Evolutionary conservation across 2,113 vertebrate species (phyloP), one percentile per base, ranked within the genome.

Genomic region (Engraulis encrasicolus): DNA sequence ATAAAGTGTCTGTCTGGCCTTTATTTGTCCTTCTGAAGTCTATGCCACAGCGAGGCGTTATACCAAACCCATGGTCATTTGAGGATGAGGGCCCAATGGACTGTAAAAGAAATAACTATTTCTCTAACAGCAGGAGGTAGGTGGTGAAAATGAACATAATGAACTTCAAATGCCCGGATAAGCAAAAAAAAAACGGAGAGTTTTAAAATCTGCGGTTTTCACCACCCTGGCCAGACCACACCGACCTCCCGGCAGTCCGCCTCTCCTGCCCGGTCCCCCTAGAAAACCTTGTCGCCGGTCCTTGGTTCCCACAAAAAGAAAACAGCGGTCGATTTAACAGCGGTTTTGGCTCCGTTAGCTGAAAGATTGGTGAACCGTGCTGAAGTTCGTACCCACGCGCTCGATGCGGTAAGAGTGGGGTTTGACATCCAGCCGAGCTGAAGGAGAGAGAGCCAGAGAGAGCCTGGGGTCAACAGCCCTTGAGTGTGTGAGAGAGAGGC

Each of bases 271-370:
- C 27, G 31, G 23, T 74, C 34, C 66, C 66, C 66, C 27, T 27
- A 17, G 23, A 31, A 74, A 74, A 74, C 66, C 17, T 15, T 74
- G 66, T 74, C 66, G 15, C 27, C 31, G 31, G 12, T 74, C 27
- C 66, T 74, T 27, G 31, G 23, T 74, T 74, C 66, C 66, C 66
- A 74, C 66, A 74, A 74, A n/a, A 74, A 74, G 66, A 23, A 74
- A 74, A 74, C 31, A 74, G 66, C 31, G 31, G 66, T 74, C 34
- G 27, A 74, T 74, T 74, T 74, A 74, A 74, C 31, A 31, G 66
- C 31, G 66, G 66, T 74, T n/a, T 74, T 74, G 66, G 66, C 66
- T 36, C 66, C 15, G 31, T 27, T 17, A 31, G 66, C 23, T 74
- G 31, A 74, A 71, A 74, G 66, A 74, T 34, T 74, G 66, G 66